phyloP scores from a whole-genome alignment of 2,888 invertebrate genomes.

The Seira musarum region DNA sequence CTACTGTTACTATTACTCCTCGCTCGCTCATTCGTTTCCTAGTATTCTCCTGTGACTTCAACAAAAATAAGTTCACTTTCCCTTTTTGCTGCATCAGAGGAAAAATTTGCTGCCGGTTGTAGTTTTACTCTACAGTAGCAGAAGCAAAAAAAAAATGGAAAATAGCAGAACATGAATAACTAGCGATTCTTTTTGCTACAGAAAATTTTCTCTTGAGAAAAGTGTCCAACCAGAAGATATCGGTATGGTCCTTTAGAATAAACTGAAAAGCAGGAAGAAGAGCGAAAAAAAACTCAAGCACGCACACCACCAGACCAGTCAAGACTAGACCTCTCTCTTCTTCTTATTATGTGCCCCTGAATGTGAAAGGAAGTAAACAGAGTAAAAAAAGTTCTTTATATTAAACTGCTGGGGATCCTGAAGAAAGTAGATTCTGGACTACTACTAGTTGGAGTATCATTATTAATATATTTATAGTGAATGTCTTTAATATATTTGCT shows the following conservation, averaged over 20 bases:
- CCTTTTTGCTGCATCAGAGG: constrained; percentile 17
- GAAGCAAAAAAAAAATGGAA: constrained; percentile 13
- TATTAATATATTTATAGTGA: constrained; percentile 28
- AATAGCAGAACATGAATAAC: constrained; percentile 11
- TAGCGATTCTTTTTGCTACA: constrained; percentile 9
- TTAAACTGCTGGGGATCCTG: constrained; percentile 8
- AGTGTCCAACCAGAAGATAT: constrained; percentile 22
- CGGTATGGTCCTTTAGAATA: constrained; percentile 13
- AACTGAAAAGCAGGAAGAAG: constrained; percentile 5
- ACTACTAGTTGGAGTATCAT: constrained; percentile 37
- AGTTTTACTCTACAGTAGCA: not conserved
- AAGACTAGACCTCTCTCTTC: not conserved
- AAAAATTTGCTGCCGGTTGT: constrained; percentile 2
- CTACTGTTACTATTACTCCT: no score
- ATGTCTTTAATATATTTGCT: constrained; percentile 19
- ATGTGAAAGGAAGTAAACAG: constrained; percentile 19
- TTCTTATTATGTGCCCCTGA: not conserved
- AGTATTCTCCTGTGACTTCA: constrained; percentile 9
- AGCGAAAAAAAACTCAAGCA: constrained; percentile 12
- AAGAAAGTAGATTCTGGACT: not conserved
- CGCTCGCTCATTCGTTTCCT: no score
- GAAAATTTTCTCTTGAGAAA: constrained; percentile 19
- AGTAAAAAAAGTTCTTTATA: constrained; percentile 15
- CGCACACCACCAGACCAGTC: not conserved
- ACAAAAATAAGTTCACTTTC: constrained; percentile 19